These are phyloP conservation scores for Plutella xylostella DNA, from an alignment of 2,888 invertebrate species.

Conservation along the genomic window DNA sequence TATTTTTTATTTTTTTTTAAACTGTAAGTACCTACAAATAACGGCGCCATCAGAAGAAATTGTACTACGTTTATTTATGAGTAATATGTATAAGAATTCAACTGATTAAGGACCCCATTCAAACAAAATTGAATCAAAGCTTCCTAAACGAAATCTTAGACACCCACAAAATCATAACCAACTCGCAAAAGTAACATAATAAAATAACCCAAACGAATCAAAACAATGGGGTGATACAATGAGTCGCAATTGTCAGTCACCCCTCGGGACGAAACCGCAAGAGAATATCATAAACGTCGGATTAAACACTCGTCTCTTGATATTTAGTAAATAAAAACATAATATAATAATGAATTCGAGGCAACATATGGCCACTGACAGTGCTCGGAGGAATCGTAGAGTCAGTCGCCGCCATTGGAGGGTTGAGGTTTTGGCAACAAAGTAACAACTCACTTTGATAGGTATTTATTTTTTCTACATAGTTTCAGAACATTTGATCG, in stretches of 20 bases:
- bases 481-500: no score
- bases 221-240: slow-evolving; percentile 60
- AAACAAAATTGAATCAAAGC: no score
- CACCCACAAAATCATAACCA: no score
- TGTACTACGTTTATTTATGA: no score
- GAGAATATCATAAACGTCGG: slow-evolving; percentile 68
- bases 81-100: no score
- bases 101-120: no score
- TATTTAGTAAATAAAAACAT: slow-evolving; percentile 64
- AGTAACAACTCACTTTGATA: no score
- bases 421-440: not conserved
- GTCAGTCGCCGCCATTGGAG: slow-evolving; percentile 2
- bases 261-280: slow-evolving; percentile 52
- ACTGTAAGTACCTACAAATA: no score
- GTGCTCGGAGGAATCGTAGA: slow-evolving; percentile 12
- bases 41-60: no score
- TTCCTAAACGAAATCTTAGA: no score
- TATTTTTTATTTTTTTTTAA: no score
- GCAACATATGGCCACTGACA: slow-evolving; percentile 56
- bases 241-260: slow-evolving; percentile 30
- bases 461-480: no score
- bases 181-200: not conserved
- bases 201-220: slow-evolving; percentile 31
- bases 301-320: slow-evolving; percentile 67
- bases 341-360: slow-evolving; percentile 65